These are phyloP conservation scores for Aelia acuminata DNA, from an alignment of 2,888 invertebrate species.

Conservation along the genomic window DNA sequence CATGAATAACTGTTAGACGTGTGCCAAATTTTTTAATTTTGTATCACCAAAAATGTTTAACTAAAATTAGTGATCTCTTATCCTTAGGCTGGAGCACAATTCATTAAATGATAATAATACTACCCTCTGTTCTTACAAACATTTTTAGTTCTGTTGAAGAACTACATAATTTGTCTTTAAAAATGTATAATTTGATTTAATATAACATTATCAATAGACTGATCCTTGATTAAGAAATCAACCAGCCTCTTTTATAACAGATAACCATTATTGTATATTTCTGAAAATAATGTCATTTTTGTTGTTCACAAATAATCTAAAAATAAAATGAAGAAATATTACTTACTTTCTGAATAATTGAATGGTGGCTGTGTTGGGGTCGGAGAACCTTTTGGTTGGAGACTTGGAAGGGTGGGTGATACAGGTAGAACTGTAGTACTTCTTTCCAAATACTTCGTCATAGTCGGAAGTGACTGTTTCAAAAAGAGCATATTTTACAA, in stretches of 20 bases:
- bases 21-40: too few species aligned
- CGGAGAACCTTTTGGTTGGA: constrained; percentile 60
- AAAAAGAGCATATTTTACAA: not conserved
- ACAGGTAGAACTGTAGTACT: constrained; percentile 70
- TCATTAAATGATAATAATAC: too few species aligned
- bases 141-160: too few species aligned
- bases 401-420: constrained; percentile 75
- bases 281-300: not conserved
- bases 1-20: too few species aligned
- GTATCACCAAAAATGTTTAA: too few species aligned
- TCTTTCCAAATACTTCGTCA: constrained; percentile 61
- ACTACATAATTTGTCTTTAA: not conserved
- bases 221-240: not conserved
- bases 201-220: not conserved
- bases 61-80: too few species aligned
- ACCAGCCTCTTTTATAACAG: not conserved
- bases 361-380: constrained; percentile 63
- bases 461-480: constrained; percentile 61
- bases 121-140: too few species aligned
- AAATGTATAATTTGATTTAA: not conserved
- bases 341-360: constrained; percentile 63
- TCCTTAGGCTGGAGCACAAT: too few species aligned
- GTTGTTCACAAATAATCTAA: not conserved
- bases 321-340: not conserved
- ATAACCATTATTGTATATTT: not conserved